Evolutionary conservation across 1,140 invertebrate species (phyloP).

Genomic region (Ylistrum balloti): DNA sequence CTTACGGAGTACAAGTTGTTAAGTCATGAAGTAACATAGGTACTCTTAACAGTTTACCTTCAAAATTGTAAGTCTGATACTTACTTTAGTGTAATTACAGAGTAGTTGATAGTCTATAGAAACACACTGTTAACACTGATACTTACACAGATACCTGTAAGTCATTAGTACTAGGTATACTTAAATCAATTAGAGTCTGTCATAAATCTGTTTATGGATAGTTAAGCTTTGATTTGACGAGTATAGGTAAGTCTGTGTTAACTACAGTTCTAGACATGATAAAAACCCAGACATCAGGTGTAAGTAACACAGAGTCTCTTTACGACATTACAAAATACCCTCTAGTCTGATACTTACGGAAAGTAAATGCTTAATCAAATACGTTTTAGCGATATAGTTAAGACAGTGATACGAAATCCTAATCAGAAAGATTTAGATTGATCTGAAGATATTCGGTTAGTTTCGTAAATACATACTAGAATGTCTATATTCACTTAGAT

Average conservation of each 20-base stretch:
- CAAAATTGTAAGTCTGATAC: too few relatives aligned
- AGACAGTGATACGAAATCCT: too few relatives aligned
- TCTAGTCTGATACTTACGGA: too few relatives aligned
- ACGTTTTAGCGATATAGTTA: not conserved
- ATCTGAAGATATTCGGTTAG: too few relatives aligned
- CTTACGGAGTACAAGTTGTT: too few relatives aligned
- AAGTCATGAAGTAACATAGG: too few relatives aligned
- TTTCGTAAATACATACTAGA: too few relatives aligned
- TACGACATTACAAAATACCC: not conserved
- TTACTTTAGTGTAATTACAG: not conserved
- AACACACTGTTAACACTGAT: not conserved
- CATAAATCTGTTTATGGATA: conserved; percentile 18
- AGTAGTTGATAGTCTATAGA: not conserved
- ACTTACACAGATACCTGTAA: not conserved
- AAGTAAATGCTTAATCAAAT: too few relatives aligned
- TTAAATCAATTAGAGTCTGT: conserved; percentile 35
- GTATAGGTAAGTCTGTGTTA: not conserved
- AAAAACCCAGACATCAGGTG: not conserved
- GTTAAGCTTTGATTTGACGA: not conserved
- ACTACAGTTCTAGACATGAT: not conserved
- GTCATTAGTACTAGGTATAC: not conserved
- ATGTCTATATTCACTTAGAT: too few relatives aligned
- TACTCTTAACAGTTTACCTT: too few relatives aligned
- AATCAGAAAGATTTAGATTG: too few relatives aligned
- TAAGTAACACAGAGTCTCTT: not conserved